A percentile compares a stretch with the other conserved stretches of the same genome.
These are phyloP conservation scores for Cloeon dipterum DNA, from an alignment of 2,888 invertebrate genomes.

Conservation along the genomic window DNA sequence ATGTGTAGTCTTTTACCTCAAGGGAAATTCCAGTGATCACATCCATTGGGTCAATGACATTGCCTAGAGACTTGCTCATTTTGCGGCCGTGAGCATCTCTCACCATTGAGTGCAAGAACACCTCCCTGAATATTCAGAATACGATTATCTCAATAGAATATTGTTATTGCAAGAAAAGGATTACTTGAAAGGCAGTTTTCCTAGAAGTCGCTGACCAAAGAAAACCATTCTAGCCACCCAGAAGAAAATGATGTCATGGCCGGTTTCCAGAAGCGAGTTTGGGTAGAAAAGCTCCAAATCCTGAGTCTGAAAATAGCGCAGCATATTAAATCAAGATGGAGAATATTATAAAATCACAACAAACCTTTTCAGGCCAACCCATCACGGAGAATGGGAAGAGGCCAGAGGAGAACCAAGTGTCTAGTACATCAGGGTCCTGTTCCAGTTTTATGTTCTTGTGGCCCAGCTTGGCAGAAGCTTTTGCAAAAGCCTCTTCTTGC, in stretches of 20 bases:
- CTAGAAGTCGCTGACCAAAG: slow-evolving; percentile 75
- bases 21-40: slow-evolving; percentile 73
- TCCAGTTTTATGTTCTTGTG: slow-evolving; percentile 25
- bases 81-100: slow-evolving; percentile 95
- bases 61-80: slow-evolving; percentile 97
- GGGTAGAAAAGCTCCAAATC: slow-evolving; percentile 74
- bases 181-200: slow-evolving; percentile 71
- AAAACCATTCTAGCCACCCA: slow-evolving; percentile 99
- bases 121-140: slow-evolving; percentile 28
- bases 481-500: slow-evolving; percentile 50
- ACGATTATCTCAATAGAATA: slow-evolving; percentile 1
- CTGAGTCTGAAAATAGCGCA: slow-evolving; percentile 21
- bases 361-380: slow-evolving; percentile 86
- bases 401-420: slow-evolving; percentile 98
- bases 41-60: slow-evolving; percentile 93
- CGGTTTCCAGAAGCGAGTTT: slow-evolving; percentile 77
- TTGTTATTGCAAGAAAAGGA: background rate
- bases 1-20: slow-evolving; percentile 25
- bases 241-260: slow-evolving; percentile 95
- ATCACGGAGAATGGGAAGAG: slow-evolving; percentile 91
- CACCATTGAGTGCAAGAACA: slow-evolving; percentile 91
- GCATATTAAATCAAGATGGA: too few relatives aligned
- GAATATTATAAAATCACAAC: too few relatives aligned
- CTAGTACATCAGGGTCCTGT: slow-evolving; percentile 89
- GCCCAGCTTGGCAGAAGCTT: slow-evolving; percentile 50